Percentiles rank a stretch among this genome's conserved stretches.
Conservation (phyloP, 1,140 invertebrate species). For the Eciton burchellii region DNA sequence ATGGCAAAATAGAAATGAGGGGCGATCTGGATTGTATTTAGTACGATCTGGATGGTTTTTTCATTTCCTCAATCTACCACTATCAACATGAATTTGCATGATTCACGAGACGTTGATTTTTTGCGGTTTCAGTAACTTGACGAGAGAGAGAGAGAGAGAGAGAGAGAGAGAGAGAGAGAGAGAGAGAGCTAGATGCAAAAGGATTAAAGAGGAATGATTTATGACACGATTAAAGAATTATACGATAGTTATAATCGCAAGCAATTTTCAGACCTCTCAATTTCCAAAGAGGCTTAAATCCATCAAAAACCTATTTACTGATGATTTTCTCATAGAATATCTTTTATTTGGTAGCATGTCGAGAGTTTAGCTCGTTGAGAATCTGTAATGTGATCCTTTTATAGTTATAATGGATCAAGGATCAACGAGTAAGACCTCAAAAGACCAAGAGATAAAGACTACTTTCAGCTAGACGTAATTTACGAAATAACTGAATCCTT, state of each 20-base stretch:
- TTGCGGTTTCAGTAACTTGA: conserved; percentile 28
- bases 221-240: conserved; percentile 30
- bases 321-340: conserved; percentile 12
- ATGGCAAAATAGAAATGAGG: conserved; percentile 1
- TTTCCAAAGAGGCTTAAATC: not conserved
- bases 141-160: not conserved
- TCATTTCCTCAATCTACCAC: not conserved
- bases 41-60: not conserved
- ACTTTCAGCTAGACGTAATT: conserved; percentile 4
- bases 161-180: not conserved
- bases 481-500: not conserved
- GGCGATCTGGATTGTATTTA: conserved; percentile 17
- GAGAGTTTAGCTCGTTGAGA: not conserved
- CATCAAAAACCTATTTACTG: conserved; percentile 21
- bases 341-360: conserved; percentile 34
- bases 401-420: not conserved
- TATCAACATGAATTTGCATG: conserved; percentile 23
- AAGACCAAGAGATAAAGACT: not conserved
- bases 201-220: conserved; percentile 18
- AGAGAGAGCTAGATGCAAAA: conserved; percentile 20
- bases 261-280: conserved; percentile 5
- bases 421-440: conserved; percentile 8
- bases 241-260: conserved; percentile 7
- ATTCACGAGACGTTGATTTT: conserved; percentile 41
- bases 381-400: conserved; percentile 10